Conservation (phyloP, 2,113 vertebrate genomes). For the Melanocharis versteri region DNA sequence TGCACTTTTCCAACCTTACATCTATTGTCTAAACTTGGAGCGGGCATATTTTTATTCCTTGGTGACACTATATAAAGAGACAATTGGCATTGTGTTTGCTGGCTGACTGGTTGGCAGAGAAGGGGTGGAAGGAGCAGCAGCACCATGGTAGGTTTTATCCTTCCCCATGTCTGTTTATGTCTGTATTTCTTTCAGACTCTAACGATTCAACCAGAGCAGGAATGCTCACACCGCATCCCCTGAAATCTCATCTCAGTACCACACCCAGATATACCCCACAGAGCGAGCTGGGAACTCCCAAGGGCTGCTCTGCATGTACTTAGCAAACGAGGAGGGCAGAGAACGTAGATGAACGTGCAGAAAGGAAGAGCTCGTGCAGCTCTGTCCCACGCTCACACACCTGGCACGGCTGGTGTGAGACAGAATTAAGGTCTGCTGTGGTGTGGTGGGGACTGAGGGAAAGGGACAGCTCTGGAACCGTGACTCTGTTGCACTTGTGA, state of each 20-base stretch:
- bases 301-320: neutral
- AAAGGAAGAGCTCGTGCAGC: neutral
- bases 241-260: neutral
- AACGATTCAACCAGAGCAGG: neutral
- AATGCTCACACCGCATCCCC: neutral
- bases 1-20: slow-evolving; percentile 64
- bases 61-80: slow-evolving; percentile 67
- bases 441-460: neutral
- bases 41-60: slow-evolving; percentile 65
- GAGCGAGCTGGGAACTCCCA: neutral
- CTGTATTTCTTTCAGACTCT: neutral
- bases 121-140: slow-evolving; percentile 41
- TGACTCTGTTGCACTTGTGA: neutral
- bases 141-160: slow-evolving; percentile 67
- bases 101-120: slow-evolving; percentile 47
- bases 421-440: neutral
- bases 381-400: neutral
- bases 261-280: neutral
- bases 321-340: neutral
- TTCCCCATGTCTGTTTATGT: neutral
- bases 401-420: neutral
- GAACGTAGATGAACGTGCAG: neutral
- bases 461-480: neutral
- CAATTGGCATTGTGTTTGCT: slow-evolving; percentile 44
- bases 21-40: slow-evolving; percentile 77